phyloP scores from a whole-genome alignment of 2,797 vertebrate species.

The Chelidonichthys spinosus region DNA sequence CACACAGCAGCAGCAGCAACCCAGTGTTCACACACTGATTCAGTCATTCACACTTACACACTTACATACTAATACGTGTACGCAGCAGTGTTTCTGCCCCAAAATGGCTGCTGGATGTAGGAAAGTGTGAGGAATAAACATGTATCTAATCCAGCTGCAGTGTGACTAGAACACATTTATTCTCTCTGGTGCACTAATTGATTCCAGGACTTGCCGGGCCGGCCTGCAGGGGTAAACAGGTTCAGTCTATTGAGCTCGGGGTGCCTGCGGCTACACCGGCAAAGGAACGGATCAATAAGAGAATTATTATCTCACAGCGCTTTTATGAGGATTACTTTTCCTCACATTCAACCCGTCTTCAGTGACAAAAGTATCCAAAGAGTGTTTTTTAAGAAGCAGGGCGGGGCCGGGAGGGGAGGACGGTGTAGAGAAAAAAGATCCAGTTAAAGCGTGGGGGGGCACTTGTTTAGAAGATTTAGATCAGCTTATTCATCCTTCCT shows the following conservation, averaged over 20 bases:
- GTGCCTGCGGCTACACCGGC: conserved; percentile 17
- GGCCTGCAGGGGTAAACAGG: conserved; percentile 39
- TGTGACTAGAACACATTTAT: neutral
- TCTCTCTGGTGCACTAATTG: conserved; percentile 39
- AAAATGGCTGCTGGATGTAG: conserved; percentile 29
- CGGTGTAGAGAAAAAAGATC: conserved; percentile 8
- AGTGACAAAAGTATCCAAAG: neutral
- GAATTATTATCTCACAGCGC: conserved; percentile 29
- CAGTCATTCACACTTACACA: neutral
- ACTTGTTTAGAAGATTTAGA: conserved; percentile 44
- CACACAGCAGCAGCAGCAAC: conserved; percentile 23
- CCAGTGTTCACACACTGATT: conserved; percentile 21
- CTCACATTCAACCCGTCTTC: conserved; percentile 12
- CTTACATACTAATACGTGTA: too few species aligned
- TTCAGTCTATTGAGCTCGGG: conserved; percentile 12
- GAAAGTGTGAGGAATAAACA: conserved; percentile 39
- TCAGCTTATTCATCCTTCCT: conserved; percentile 41
- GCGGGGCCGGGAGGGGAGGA: conserved; percentile 6
- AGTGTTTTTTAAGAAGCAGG: neutral
- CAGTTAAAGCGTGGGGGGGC: neutral
- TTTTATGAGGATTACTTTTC: conserved; percentile 34
- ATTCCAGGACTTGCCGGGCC: conserved; percentile 29
- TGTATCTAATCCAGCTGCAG: conserved; percentile 24
- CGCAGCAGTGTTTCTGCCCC: too few species aligned
- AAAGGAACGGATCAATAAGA: conserved; percentile 42